These are phyloP conservation scores for Nerophis ophidion DNA, from an alignment of 2,113 vertebrate species.

Conservation along the genomic window DNA sequence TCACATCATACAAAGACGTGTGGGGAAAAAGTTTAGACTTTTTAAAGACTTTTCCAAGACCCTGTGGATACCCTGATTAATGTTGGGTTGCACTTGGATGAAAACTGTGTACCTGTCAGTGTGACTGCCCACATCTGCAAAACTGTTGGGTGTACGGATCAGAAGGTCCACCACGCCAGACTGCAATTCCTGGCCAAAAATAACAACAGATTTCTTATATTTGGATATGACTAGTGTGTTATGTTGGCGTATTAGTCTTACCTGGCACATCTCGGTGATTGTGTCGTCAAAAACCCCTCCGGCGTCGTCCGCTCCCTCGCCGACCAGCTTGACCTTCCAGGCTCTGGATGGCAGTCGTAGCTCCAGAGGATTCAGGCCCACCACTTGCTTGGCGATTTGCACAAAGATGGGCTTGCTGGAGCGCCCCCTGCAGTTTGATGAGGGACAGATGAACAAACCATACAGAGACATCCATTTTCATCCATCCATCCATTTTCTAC, in stretches of 20 bases:
- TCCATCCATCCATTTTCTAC: no score
- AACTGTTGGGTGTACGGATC: slow-evolving; percentile 75
- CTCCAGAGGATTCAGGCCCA: slow-evolving; percentile 72
- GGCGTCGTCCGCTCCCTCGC: slow-evolving; percentile 79
- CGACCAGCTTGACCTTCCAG: slow-evolving; percentile 79
- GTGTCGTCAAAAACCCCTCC: slow-evolving; percentile 80
- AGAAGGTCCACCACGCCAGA: slow-evolving; percentile 75
- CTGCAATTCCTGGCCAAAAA: slow-evolving; percentile 69
- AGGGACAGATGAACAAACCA: neutral
- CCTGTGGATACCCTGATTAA: no score
- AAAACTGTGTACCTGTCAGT: slow-evolving; percentile 69
- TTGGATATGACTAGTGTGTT: neutral
- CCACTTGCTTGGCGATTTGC: slow-evolving; percentile 77
- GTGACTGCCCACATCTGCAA: slow-evolving; percentile 76
- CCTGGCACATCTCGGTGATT: slow-evolving; percentile 81
- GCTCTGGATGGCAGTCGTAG: slow-evolving; percentile 76
- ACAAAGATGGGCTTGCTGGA: slow-evolving; percentile 79
- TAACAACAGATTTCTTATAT: neutral
- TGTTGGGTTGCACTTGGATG: neutral
- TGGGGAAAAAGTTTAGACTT: no score
- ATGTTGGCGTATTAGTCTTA: slow-evolving; percentile 25
- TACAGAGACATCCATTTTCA: no score
- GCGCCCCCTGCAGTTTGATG: slow-evolving; percentile 66
- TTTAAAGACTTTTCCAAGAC: no score
- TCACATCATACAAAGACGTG: no score